phyloP scores from a whole-genome alignment of 2,888 invertebrate species.

The Odiellus spinosus region DNA sequence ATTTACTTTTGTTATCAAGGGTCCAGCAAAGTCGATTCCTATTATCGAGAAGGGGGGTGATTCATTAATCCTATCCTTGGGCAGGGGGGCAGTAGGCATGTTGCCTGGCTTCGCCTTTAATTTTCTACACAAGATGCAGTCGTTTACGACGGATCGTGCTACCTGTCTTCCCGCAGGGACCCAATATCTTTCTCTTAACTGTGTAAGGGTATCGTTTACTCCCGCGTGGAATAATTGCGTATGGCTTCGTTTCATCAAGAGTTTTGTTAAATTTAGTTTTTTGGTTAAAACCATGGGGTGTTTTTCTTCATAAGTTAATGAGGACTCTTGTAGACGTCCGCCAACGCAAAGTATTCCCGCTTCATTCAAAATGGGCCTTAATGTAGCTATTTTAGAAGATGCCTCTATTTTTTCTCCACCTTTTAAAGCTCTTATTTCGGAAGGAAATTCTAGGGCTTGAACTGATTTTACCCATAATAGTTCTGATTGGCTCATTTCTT shows the following conservation, averaged over 20 bases:
- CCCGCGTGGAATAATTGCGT: not conserved
- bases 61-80: not conserved
- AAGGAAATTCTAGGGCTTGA: too few relatives aligned
- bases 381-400: too few relatives aligned
- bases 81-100: not conserved
- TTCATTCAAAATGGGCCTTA: not conserved
- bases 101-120: not conserved
- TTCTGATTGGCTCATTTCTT: too few relatives aligned
- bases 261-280: constrained; percentile 1
- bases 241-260: constrained; percentile 1
- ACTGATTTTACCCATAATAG: too few relatives aligned
- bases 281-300: not conserved
- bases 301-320: not conserved
- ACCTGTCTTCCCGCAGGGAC: not conserved
- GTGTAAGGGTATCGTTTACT: constrained; percentile 1
- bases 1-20: constrained; percentile 13
- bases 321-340: constrained; percentile 1
- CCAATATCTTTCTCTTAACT: not conserved
- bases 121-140: not conserved
- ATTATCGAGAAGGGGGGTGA: not conserved
- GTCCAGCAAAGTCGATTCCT: constrained; percentile 3
- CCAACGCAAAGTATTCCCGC: not conserved
- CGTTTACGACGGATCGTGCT: not conserved
- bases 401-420: too few relatives aligned
- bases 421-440: too few relatives aligned